A percentile compares a stretch with the other conserved stretches of the same genome.
These are phyloP conservation scores for Philonicus albiceps DNA, from an alignment of 2,888 invertebrate genomes.

Conservation along the genomic window DNA sequence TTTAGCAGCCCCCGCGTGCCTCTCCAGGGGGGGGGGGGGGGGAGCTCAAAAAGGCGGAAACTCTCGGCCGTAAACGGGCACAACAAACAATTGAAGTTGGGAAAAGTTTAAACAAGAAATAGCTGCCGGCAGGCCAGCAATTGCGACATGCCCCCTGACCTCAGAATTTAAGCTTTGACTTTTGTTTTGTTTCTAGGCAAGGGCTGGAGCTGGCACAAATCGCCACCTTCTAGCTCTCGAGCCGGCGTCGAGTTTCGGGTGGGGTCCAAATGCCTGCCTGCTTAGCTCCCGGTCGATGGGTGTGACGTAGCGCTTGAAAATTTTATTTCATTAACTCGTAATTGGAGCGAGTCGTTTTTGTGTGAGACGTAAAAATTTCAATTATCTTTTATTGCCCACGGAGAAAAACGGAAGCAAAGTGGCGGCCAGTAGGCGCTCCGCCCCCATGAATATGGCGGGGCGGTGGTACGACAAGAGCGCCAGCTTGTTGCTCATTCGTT, in stretches of 20 bases:
- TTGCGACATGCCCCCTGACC: not conserved
- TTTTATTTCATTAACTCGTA: not conserved
- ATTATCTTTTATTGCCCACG: constrained; percentile 4
- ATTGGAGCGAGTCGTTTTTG: not conserved
- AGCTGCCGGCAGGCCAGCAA: not conserved
- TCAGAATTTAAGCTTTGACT: not conserved
- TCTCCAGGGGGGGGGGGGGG: not conserved
- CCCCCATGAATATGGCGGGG: not conserved
- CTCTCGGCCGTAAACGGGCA: not conserved
- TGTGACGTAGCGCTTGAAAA: not conserved
- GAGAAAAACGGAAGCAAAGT: not conserved
- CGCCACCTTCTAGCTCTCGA: not conserved
- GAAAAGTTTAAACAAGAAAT: not conserved
- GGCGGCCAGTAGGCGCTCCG: not conserved
- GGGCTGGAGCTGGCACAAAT: not conserved
- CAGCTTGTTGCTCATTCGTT: not conserved
- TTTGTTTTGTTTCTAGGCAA: not conserved
- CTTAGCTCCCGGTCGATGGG: not conserved
- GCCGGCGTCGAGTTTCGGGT: not conserved
- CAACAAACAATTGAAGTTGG: not conserved
- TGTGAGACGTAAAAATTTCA: constrained; percentile 8
- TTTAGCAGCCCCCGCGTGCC: not conserved
- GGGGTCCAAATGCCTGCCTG: not conserved
- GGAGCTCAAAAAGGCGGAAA: not conserved
- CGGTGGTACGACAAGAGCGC: not conserved